Evolutionary conservation across 2,113 vertebrate species (phyloP).

Genomic region (Entomyzon cyanotis): DNA sequence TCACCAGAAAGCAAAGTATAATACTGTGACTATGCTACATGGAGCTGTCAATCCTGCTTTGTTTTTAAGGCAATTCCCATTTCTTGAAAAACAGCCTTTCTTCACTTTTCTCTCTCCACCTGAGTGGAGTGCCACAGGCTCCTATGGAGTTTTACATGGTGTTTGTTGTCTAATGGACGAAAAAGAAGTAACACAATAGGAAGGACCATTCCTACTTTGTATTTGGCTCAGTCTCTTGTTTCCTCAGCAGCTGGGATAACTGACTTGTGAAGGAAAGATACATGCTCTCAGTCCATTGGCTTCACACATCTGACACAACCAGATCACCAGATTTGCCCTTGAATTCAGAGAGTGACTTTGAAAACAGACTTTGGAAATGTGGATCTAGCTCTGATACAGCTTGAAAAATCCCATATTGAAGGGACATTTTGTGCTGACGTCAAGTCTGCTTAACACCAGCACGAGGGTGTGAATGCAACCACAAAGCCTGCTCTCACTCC

Average conservation of each 20-base stretch:
- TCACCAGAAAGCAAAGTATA: neutral
- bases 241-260: neutral
- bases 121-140: neutral
- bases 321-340: neutral
- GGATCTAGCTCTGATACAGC: neutral
- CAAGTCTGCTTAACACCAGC: neutral
- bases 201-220: neutral
- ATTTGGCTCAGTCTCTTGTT: neutral
- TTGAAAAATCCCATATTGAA: neutral
- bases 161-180: neutral
- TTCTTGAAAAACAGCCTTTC: neutral
- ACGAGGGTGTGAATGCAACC: rapidly evolving
- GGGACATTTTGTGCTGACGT: neutral
- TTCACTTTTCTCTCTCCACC: neutral
- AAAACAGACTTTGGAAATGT: neutral
- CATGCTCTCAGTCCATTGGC: neutral
- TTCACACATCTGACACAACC: neutral
- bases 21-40: neutral
- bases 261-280: neutral
- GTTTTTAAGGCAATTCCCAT: neutral
- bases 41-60: neutral
- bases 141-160: neutral
- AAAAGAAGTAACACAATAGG: neutral
- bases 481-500: neutral
- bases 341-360: neutral